These are phyloP conservation scores for Tringa solitaria DNA, from an alignment of 2,113 vertebrate species.

Conservation along the genomic window DNA sequence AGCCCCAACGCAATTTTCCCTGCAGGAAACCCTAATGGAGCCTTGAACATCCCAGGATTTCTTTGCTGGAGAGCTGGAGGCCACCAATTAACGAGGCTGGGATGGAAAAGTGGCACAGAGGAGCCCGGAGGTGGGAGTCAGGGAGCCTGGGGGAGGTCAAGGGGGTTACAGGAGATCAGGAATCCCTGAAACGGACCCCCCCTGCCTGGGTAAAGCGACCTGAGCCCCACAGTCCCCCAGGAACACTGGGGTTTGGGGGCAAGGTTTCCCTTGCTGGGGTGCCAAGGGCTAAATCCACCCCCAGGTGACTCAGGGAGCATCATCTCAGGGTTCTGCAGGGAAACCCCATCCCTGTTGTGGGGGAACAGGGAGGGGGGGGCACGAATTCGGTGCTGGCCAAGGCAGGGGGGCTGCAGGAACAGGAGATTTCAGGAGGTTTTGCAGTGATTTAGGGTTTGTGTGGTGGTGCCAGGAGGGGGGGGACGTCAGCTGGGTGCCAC, in stretches of 20 bases:
- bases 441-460: background rate
- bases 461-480: background rate
- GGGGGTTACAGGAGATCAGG: too few relatives aligned
- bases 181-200: too few relatives aligned
- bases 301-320: background rate
- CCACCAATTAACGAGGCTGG: background rate
- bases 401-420: background rate
- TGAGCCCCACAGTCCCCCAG: too few relatives aligned
- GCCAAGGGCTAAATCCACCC: background rate
- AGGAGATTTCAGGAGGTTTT: background rate
- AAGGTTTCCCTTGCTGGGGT: background rate
- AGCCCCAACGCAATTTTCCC: background rate
- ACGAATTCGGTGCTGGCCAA: fast-evolving
- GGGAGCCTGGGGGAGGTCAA: fast-evolving
- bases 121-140: background rate
- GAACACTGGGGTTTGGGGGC: fast-evolving
- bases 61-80: background rate
- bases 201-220: background rate
- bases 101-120: background rate
- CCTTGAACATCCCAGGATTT: background rate
- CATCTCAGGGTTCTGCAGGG: background rate
- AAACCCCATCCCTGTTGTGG: too few relatives aligned
- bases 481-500: background rate
- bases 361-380: background rate
- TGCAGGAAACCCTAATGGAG: background rate